phyloP scores from a whole-genome alignment of 2,113 vertebrate species.

The Pachypanchax playfairii region DNA sequence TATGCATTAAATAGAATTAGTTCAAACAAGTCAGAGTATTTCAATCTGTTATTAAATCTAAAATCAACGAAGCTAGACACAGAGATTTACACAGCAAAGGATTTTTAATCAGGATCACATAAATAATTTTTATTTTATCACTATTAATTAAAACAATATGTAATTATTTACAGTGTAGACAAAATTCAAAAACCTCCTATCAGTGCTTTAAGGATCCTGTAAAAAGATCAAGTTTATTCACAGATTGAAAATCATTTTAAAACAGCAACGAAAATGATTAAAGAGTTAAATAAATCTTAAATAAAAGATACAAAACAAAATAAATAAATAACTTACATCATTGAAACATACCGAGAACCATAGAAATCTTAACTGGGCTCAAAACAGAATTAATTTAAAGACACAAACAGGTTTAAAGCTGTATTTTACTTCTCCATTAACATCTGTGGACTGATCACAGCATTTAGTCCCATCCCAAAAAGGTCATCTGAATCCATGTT shows the following conservation, averaged over 20 bases:
- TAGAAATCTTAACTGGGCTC: background rate
- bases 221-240: background rate
- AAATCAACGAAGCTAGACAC: too few relatives aligned
- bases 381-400: background rate
- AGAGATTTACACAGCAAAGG: too few relatives aligned
- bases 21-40: too few relatives aligned
- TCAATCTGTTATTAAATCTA: too few relatives aligned
- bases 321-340: constrained; percentile 63
- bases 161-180: background rate
- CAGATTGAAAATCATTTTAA: constrained; percentile 1
- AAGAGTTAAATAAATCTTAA: constrained; percentile 29
- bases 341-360: constrained; percentile 3
- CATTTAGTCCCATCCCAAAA: constrained; percentile 55
- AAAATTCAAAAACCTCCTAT: background rate
- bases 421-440: constrained; percentile 46
- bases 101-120: too few relatives aligned
- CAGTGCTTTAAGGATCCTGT: constrained; percentile 5
- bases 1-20: too few relatives aligned
- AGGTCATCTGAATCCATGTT: constrained; percentile 68
- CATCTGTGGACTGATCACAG: constrained; percentile 66
- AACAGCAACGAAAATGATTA: background rate
- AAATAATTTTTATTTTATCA: background rate
- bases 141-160: background rate
- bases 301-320: constrained; percentile 22
- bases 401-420: background rate